Evolutionary conservation across 2,113 vertebrate species (phyloP), one percentile per base, ranked within the genome.

Genomic region (Oryzias woworae): DNA sequence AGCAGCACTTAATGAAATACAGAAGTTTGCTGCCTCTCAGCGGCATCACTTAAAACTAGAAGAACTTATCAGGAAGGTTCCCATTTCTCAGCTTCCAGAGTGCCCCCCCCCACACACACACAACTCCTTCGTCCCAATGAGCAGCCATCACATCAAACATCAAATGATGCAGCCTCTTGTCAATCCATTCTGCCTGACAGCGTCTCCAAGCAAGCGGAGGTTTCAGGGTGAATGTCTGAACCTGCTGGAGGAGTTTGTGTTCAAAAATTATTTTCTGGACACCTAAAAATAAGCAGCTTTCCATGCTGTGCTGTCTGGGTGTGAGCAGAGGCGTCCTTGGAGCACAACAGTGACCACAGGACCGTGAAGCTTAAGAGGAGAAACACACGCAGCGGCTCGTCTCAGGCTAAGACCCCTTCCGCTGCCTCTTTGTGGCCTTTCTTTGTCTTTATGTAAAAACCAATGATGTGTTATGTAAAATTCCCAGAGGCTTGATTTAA

Each of bases 391-490:
- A 76, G 85, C 71, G 49, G 81, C 87, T 89, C 77, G 84, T 89
- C 88, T 89, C 80, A 62, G 85, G 71, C 89, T 91, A 89, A 92
- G 86, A 91, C 87, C 83, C 85, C 69, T 84, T 89, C 87, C 82
- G 75, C 81, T 88, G 84, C 78, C 82, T 85, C 87, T 89, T 90
- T 86, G 89, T 82, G 78, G 80, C 76, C 81, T 43, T 36, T 81
- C 88, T 93, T 93, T 93, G 91, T 93, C 89, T 93, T 91, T 92
- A 91, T 92, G 91, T 91, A 91, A 93, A 92, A 90, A 91, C 84
- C 81, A 76, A 90, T 93, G 90, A 92, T 91, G 91, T 92, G 90
- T 92, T 93, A 93, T 93, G 92, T 92, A 92, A 91, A 93, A 91
- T 87, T 90, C 83, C 82, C 85, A 85, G 74, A 83, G 89, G 88